Base-by-base conservation (phyloP, 1,140 invertebrate genomes). In the Wiebesia pumilae region DNA sequence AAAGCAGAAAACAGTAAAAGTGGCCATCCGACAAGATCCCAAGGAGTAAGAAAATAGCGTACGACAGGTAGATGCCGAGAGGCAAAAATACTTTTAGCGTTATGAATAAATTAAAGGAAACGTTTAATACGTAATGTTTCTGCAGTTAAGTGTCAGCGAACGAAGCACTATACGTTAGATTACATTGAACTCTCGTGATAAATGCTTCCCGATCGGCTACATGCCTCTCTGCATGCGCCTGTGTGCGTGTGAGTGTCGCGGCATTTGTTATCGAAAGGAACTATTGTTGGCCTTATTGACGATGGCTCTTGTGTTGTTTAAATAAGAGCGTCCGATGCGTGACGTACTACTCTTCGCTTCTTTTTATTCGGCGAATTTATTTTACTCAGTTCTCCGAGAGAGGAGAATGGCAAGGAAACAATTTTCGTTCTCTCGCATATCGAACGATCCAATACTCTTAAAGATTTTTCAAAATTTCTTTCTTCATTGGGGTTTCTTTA, bases 251-350 rank as follows among this genome's bases (percentile, higher is more conserved):
- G n/a, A 40, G 62, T 33, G 33, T 14, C 62, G 40, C 16, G 30
- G 33, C 83, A 33, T 85, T 80, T 92, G 90, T 91, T 91, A 93
- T 93, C 91, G 88, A 93, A 92, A 92, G 89, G 90, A 92, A 92
- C 91, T 91, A 93, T 93, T 92, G 92, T 93, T 89, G 88, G 83
- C 89, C 88, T 91, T 90, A 90, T 90, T 91, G 92, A 91, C 91
- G 91, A 92, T 91, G 89, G 90, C 65, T 73, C 62, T 51, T 80
- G 33, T 86, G 78, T 86, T 86, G 81, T 86, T 86, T 86, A 86
- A 73, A 86, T 81, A 75, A 85, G 77, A 85, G 33, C 40, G 33
- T 67, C 47, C 65, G 77, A 81, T 85, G 77, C 75, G 43, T 80
- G 40, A 85, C 54, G 43, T 65, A 47, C 65, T 33, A 40, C 40